Base-by-base conservation (phyloP, 2,797 vertebrate genomes). In the Graptemys geographica region DNA sequence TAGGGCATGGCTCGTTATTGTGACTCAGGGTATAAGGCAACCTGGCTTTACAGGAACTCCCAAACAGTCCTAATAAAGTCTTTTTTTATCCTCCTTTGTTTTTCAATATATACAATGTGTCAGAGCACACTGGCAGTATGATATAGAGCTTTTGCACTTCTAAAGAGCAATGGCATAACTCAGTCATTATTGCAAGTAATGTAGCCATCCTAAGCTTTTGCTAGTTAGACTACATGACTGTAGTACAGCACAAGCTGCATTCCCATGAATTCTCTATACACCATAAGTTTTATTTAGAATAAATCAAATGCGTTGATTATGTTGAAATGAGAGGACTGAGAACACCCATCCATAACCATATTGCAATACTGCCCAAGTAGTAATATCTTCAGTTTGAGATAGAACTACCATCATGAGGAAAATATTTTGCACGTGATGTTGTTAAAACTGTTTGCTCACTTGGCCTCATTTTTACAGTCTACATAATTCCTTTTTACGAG, bases 391-490 rank as follows among this genome's bases (percentile, higher is more conserved):
- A 87, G 47, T 62, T 18, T 89, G 72, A 96, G 81, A 92, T 69
- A 41, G 33, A 18, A 62, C 13, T 62, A 11, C 62, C 83, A 79
- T 87, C 82, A 88, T 79, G 85, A 88, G 3, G 90, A 9, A 87
- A 93, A 47, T 86, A 86, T 93, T 96, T 90, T 95, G 91, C 88
- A 65, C 69, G 69, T 62, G 31, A 62, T 2, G 5, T 85, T 82
- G 90, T 92, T 97, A 94, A 94, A 96, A 86, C 86, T 91, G 93
- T 96, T 92, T 82, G 90, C 94, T 96, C 94, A 90, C 86, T 96
- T 93, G 90, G 85, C 79, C 84, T 81, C 79, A 84, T 19, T 94
- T 19, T 82, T 90, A 18, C 84, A 95, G 88, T 59, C 57, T 95
- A 76, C 86, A 85, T 93, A 96, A 89, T 89, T 94, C 87, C 37